phyloP scores from a whole-genome alignment of 1,140 invertebrate species.

The Pseudomyrmex dendroicus region DNA sequence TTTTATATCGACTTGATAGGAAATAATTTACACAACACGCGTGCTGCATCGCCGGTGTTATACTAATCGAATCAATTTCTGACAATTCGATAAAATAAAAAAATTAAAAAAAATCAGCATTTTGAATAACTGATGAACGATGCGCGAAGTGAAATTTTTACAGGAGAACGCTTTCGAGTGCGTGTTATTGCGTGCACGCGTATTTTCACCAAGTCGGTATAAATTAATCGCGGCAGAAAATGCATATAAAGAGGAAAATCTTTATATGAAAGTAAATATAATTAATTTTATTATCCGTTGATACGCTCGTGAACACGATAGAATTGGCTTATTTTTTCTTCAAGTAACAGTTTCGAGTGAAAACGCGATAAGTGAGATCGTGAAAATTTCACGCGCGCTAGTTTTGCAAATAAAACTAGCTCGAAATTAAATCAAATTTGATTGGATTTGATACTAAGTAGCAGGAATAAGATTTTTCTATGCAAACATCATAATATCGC shows the following conservation, averaged over 20 bases:
- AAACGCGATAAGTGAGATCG: not conserved
- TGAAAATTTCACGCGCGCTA: not conserved
- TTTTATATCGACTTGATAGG: not conserved
- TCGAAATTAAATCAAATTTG: no score
- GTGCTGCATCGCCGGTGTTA: not conserved
- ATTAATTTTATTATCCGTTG: constrained; percentile 6
- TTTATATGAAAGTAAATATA: not conserved
- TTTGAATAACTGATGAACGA: not conserved
- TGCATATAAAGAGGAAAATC: not conserved
- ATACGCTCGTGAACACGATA: constrained; percentile 4
- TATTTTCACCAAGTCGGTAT: constrained; percentile 11
- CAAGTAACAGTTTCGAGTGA: not conserved
- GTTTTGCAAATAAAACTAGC: no score
- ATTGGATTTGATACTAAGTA: no score
- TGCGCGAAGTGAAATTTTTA: constrained; percentile 32
- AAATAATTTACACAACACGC: not conserved
- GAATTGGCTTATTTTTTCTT: constrained; percentile 15
- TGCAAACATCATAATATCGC: no score
- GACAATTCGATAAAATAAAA: constrained; percentile 5
- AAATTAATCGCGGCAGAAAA: constrained; percentile 16
- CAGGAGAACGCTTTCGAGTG: constrained; percentile 9
- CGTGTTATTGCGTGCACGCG: not conserved
- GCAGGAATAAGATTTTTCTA: no score
- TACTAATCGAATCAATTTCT: constrained; percentile 28
- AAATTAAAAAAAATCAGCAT: not conserved